Evolutionary conservation across 2,888 invertebrate genomes (phyloP).

Genomic region (Folsomia candida): DNA sequence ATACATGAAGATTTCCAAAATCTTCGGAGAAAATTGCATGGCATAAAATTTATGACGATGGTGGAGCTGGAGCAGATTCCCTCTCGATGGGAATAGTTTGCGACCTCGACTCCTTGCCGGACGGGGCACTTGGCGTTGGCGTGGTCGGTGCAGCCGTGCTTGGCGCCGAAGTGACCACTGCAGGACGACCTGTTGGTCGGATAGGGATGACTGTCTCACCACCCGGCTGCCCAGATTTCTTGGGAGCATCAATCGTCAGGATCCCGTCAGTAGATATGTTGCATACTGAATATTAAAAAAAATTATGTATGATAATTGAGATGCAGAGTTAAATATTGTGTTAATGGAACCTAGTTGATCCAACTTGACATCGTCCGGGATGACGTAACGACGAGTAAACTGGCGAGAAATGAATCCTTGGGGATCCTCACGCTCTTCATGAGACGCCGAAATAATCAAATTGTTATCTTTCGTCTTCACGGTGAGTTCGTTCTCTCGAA

Average conservation of each 20-base stretch:
- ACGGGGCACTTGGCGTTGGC: neutral
- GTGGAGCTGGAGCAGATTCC: neutral
- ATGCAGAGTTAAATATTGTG: too few relatives aligned
- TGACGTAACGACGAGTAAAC: conserved; percentile 52
- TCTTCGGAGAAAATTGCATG: too few relatives aligned
- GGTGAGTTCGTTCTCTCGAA: conserved; percentile 52
- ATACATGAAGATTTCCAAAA: too few relatives aligned
- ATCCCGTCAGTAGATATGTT: conserved; percentile 52
- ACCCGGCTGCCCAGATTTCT: neutral
- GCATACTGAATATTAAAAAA: conserved; percentile 52
- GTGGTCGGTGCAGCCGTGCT: neutral
- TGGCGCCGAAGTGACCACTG: conserved; percentile 16
- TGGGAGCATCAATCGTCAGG: conserved; percentile 52
- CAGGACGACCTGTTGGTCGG: conserved; percentile 32
- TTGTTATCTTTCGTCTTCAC: conserved; percentile 53
- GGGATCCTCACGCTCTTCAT: conserved; percentile 50
- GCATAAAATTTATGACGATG: too few relatives aligned
- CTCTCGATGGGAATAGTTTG: conserved; percentile 2
- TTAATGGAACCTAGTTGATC: too few relatives aligned
- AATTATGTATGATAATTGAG: too few relatives aligned
- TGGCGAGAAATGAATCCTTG: conserved; percentile 51
- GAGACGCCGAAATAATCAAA: conserved; percentile 53
- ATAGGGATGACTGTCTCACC: conserved; percentile 31
- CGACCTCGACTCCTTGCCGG: neutral
- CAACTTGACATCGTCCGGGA: conserved; percentile 53